Evolutionary conservation across 92 coral and sea anemone species (phyloP), one percentile per base, ranked within the genome.

Genomic region (Isaurus tuberculatus): DNA sequence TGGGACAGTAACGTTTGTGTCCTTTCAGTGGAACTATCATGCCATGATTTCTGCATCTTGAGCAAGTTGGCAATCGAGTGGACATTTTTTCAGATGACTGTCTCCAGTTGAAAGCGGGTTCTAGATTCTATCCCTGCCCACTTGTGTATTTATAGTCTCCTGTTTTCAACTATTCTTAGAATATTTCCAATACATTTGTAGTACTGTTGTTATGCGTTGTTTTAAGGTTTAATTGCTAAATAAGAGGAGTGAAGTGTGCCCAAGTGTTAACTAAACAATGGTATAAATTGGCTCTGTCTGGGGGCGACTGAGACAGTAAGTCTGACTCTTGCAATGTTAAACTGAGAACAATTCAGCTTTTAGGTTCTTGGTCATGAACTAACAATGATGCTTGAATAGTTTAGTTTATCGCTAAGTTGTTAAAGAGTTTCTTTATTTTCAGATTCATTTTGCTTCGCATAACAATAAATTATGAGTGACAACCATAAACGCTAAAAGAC

Each of bases 1-100:
- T 44, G 9, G 82, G 82, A 34, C 82, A 77, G 40, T 58, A 60
- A 3, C 70, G 32, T 17, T 77, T 77, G 22, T 77, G 82, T 5
- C 82, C 82, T 49, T 64, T 57, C 4, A 77, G 49, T 13, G 82
- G 82, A 33, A 31, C 36, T 11, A 77, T 57, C 9, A 77, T 20
- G 29, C 82, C 82, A 16, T 77, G 82, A 61, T 77, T 77, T 77
- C 82, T 43, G 70, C 82, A 77, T 58, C 82, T 77, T 32, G 82
- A 77, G 34, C 82, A 77, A 61, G 82, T 77, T 32, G 82, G 82
- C n/a, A 43, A 9, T 58, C 82, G 42, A 20, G 40, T 77, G 34
- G 82, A 34, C 70, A 77, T 58, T 32, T 32, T n/a, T n/a, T n/a
- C n/a, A n/a, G n/a, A n/a, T n/a, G n/a, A n/a, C n/a, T n/a, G n/a